phyloP scores from a whole-genome alignment of 92 coral and sea anemone genomes.

The Phenganax marumi region DNA sequence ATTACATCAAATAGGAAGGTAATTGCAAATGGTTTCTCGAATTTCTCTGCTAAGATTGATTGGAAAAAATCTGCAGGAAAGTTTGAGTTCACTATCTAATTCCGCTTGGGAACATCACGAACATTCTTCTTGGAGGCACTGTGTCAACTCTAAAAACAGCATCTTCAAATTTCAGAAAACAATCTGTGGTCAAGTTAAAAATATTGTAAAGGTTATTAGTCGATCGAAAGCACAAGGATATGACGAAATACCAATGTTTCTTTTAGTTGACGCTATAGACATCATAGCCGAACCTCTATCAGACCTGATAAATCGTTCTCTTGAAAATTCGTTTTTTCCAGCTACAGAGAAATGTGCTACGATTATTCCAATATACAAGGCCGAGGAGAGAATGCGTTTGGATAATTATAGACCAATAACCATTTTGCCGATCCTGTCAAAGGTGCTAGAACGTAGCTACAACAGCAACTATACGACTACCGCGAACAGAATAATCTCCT shows the following conservation, averaged over 20 bases:
- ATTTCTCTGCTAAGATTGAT: conserved; percentile 9
- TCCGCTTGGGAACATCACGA: conserved; percentile 10
- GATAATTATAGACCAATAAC: conserved; percentile 23
- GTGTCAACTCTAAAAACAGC: neutral
- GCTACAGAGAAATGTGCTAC: neutral
- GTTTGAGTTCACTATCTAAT: neutral
- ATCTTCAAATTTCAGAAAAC: conserved; percentile 15
- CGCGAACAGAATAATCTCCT: conserved; percentile 19
- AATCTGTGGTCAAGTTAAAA: neutral
- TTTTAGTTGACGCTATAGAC: neutral
- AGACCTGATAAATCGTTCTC: neutral
- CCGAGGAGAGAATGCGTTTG: neutral
- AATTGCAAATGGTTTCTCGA: conserved; percentile 21
- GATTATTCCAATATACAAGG: conserved; percentile 14
- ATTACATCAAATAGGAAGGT: neutral
- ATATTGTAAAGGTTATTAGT: neutral
- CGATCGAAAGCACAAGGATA: conserved; percentile 15
- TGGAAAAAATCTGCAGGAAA: conserved; percentile 5
- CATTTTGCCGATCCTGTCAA: conserved; percentile 10
- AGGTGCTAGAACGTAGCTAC: conserved; percentile 22
- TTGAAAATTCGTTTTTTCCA: conserved; percentile 12
- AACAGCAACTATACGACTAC: conserved; percentile 7
- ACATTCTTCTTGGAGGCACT: neutral
- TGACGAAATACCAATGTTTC: conserved; percentile 22
- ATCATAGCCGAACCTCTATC: conserved; percentile 5